Evolutionary conservation across 2,888 invertebrate genomes (phyloP), one percentile per base, ranked within the genome.

Genomic region (Pharmacophagus antenor): DNA sequence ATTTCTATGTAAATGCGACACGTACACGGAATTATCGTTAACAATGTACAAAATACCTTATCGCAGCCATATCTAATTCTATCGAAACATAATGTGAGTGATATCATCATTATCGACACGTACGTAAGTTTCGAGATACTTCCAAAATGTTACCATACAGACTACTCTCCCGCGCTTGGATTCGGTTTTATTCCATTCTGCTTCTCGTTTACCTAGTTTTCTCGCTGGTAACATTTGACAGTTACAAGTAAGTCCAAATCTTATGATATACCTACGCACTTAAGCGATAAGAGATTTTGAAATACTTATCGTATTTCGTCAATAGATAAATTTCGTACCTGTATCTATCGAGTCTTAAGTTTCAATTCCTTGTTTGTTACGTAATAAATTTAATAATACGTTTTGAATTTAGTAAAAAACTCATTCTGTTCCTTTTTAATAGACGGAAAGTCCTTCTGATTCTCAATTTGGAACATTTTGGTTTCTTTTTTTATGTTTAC

Each of bases 211-310:
- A 76, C 15, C 31, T 76, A 12, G 59, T 71, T n/a, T 62, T 74
- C 53, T 62, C 73, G 22, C 52, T 77, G 46, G 49, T 69, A 22
- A 66, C 62, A 20, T 50, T 70, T 20, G 58, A 61, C 42, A 63
- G 65, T 62, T 50, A 67, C 59, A 69, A 74, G 82, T 80, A 63
- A 81, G 83, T 79, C 21, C 51, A 56, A 46, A 46, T 55, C 47
- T 37, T n/a, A 37, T 37, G 37, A 37, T 37, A 37, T 37, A 44
- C 8, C 42, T 55, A 62, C 51, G 46, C 55, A 60, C 49, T 46
- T 22, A 6, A 56, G 23, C 51, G 61, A 56, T 61, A 56, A 56
- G 17, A 42, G 10, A 52, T 52, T 52, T 56, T 41, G 52, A 61
- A 61, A 56, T 21, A 21, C 22, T 53, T 61, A 46, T 56, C 46